Percentiles rank a stretch among this genome's conserved stretches.
phyloP scores from a whole-genome alignment of 1,140 invertebrate genomes.

The Berghia stephanieae region DNA sequence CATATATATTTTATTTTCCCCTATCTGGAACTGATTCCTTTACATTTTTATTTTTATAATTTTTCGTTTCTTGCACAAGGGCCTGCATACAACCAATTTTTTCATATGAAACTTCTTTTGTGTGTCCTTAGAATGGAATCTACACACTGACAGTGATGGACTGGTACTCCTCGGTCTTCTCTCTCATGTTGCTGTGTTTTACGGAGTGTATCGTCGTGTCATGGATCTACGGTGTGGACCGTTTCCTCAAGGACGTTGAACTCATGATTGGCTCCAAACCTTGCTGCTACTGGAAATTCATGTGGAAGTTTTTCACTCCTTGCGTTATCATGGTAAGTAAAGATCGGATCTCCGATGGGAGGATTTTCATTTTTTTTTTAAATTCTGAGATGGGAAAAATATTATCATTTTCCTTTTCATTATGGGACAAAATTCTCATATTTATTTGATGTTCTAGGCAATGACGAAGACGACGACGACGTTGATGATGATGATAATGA shows the following conservation, averaged over 20 bases:
- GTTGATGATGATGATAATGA: too few relatives aligned
- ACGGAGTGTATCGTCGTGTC: slow-evolving; percentile 66
- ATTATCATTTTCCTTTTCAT: neutral
- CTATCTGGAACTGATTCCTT: too few relatives aligned
- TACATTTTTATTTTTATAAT: too few relatives aligned
- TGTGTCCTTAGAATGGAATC: slow-evolving; percentile 72
- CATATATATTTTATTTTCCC: too few relatives aligned
- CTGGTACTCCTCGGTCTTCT: slow-evolving; percentile 86
- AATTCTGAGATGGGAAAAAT: neutral
- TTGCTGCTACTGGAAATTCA: slow-evolving; percentile 73
- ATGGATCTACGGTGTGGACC: slow-evolving; percentile 64
- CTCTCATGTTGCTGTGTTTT: slow-evolving; percentile 80
- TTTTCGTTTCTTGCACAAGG: too few relatives aligned
- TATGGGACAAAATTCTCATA: neutral
- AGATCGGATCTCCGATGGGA: neutral
- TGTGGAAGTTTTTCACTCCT: slow-evolving; percentile 83
- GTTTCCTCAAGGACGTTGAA: slow-evolving; percentile 56
- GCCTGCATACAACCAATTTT: too few relatives aligned
- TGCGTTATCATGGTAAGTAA: slow-evolving; percentile 73
- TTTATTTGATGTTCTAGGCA: too few relatives aligned
- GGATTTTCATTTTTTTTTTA: neutral
- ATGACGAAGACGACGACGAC: too few relatives aligned
- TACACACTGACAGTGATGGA: slow-evolving; percentile 86
- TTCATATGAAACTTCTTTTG: neutral
- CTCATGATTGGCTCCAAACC: slow-evolving; percentile 55